Conservation (phyloP, 2,888 invertebrate species). For the Metopia argyrocephala region DNA sequence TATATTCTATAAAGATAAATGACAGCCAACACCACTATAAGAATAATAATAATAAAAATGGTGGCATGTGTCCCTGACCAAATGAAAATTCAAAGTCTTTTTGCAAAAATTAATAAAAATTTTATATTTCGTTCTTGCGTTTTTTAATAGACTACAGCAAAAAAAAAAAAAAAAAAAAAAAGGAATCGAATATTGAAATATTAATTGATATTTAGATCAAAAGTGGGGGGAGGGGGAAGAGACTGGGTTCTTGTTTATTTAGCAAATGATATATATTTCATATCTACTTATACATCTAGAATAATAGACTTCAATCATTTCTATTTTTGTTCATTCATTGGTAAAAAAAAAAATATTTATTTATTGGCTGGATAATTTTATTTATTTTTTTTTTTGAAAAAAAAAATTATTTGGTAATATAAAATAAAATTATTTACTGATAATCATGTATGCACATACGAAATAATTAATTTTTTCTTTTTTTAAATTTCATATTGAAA, state of each 20-base stretch:
- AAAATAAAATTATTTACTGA: background rate
- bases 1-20: constrained; percentile 33
- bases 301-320: background rate
- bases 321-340: background rate
- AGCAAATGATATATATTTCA: background rate
- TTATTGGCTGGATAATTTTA: constrained; percentile 21
- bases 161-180: background rate
- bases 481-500: constrained; percentile 22
- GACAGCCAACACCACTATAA: constrained; percentile 7
- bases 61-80: constrained; percentile 52
- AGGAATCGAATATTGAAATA: constrained; percentile 5
- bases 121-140: background rate
- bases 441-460: background rate
- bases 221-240: background rate
- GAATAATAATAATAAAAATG: background rate
- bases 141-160: background rate
- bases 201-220: constrained; percentile 3
- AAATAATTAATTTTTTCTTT: background rate
- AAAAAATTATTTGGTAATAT: constrained; percentile 26
- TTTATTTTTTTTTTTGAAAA: constrained; percentile 3
- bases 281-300: background rate
- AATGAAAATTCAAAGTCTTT: constrained; percentile 37
- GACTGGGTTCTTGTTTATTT: background rate
- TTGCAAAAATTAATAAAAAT: too few species aligned
- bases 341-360: too few species aligned